phyloP scores from a whole-genome alignment of 2,797 vertebrate species.

The Rhynchotus rufescens region DNA sequence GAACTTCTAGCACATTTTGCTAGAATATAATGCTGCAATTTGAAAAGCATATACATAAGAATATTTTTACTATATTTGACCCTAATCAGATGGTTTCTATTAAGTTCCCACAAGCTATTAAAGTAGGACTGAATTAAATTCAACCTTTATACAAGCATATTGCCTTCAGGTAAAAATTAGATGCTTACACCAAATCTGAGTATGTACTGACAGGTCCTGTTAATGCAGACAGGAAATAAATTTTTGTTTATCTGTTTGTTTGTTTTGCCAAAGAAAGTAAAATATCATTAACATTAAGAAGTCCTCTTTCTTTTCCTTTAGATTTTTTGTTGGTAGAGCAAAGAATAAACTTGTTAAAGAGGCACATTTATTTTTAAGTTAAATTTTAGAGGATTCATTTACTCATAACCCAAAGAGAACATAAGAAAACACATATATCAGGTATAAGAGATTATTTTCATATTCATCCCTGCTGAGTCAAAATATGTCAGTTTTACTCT shows the following conservation, averaged over 20 bases:
- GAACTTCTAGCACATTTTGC: background rate
- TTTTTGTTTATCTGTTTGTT: too few relatives aligned
- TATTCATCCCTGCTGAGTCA: background rate
- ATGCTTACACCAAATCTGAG: background rate
- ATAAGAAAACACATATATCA: background rate
- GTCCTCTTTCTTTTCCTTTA: background rate
- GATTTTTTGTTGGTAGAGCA: background rate
- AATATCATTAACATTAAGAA: background rate
- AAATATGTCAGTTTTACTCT: background rate
- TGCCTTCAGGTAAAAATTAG: background rate
- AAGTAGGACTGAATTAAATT: background rate
- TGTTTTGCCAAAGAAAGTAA: too few relatives aligned
- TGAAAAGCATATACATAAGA: background rate
- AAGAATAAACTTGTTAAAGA: background rate
- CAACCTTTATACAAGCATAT: background rate
- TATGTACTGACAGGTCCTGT: too few relatives aligned
- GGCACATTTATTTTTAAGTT: background rate
- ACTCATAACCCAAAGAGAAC: background rate
- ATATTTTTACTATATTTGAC: background rate
- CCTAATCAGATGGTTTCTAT: background rate
- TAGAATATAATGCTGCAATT: background rate
- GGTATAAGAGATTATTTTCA: background rate
- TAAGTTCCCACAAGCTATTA: background rate
- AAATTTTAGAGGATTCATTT: background rate
- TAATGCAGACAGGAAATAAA: too few relatives aligned